Conservation (phyloP, 2,113 vertebrate species). For the Smithornis capensis region DNA sequence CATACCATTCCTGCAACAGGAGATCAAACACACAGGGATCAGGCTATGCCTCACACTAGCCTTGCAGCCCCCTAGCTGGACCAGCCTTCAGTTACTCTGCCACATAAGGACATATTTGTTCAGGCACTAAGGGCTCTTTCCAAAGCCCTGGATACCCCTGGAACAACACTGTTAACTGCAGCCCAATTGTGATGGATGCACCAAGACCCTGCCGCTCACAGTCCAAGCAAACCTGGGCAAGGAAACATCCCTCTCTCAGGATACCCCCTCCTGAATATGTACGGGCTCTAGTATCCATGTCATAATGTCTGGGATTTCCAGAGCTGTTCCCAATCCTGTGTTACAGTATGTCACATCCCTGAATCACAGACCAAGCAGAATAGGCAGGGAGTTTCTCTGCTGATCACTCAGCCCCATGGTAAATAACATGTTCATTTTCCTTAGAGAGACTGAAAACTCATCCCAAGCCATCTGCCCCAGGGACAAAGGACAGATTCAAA, state of each 20-base stretch:
- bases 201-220: neutral
- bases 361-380: neutral
- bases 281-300: neutral
- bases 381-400: neutral
- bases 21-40: neutral
- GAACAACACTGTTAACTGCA: neutral
- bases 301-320: neutral
- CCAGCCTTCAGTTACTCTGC: neutral
- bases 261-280: neutral
- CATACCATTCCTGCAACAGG: slow-evolving; percentile 86
- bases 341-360: neutral
- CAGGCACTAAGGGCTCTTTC: neutral
- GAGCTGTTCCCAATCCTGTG: neutral
- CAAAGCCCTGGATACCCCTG: neutral
- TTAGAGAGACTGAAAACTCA: neutral
- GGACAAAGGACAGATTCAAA: neutral
- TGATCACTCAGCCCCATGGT: neutral
- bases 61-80: neutral
- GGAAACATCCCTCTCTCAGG: neutral
- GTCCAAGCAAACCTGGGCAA: neutral
- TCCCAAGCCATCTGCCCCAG: neutral
- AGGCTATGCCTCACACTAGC: neutral
- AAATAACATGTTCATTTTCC: neutral
- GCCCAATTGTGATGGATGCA: rapidly evolving
- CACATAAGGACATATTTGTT: rapidly evolving